Base-by-base conservation (phyloP, 1,140 invertebrate genomes). In the Lasioglossum baleicum region DNA sequence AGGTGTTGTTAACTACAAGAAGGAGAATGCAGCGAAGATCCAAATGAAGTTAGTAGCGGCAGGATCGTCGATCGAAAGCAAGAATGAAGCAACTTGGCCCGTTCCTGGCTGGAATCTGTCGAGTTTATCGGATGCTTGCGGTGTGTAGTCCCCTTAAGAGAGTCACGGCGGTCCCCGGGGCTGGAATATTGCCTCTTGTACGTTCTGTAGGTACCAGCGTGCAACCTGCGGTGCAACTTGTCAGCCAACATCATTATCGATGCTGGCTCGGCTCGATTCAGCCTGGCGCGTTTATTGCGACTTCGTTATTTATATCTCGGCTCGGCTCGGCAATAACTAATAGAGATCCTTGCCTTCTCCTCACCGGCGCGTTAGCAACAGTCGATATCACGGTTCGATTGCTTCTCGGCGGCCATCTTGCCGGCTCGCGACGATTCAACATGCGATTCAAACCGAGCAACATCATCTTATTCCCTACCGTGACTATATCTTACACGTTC, bases 241-340 rank as follows among this genome's bases (percentile, higher is more conserved):
- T 90, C 84, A 79, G 85, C 77, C 89, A 83, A 89, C 88, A 87
- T 89, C 88, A 90, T 90, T 89, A 90, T 88, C 88, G 87, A 90
- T 88, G 87, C 88, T 60, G 69, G 72, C 76, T 82, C 77, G 61
- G 42, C 51, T 70, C 80, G 65, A 15, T 56, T 51, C 64, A 75
- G 76, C 69, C 66, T 40, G 63, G 61, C 51, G 65, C 74, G 71
- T 83, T 83, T 83, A 86, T 83, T 75, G 75, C 72, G 79, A 82
- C 84, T 86, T 75, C 40, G 84, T 83, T 86, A 86, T 86, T 86
- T 83, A 86, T 86, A 86, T 76, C 82, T 70, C 78, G 82, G 56
- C 75, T 15, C 51, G 53, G 56, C 72, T 60, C 70, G 74, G 60
- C 72, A 79, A 82, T 81, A 86, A 86, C 82, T 80, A 83, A 86